phyloP scores from a whole-genome alignment of 1,140 invertebrate genomes.

The Hyposmocoma kahamanoa region DNA sequence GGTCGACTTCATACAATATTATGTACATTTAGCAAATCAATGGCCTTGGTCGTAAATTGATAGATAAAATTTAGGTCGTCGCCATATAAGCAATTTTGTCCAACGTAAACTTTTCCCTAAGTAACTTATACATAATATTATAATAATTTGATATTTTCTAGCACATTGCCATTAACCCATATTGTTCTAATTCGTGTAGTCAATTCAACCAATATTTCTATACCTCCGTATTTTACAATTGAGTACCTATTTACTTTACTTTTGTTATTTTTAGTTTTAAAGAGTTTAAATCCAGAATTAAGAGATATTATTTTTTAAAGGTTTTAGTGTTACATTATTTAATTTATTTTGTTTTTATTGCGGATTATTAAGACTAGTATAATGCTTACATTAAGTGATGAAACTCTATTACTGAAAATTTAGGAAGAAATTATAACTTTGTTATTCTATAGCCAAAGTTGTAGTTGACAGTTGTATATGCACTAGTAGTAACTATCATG shows the following conservation, averaged over 20 bases:
- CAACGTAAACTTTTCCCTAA: neutral
- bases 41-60: no score
- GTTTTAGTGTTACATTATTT: slow-evolving; percentile 38
- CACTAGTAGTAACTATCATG: slow-evolving; percentile 12
- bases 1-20: no score
- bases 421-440: slow-evolving; percentile 3
- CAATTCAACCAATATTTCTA: no score
- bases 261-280: slow-evolving; percentile 61
- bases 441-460: slow-evolving; percentile 18
- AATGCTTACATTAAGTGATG: slow-evolving; percentile 1
- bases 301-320: slow-evolving; percentile 58
- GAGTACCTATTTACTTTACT: slow-evolving; percentile 40
- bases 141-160: no score
- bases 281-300: slow-evolving; percentile 61
- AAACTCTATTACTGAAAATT: slow-evolving; percentile 1
- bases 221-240: no score
- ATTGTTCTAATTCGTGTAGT: no score
- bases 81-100: neutral
- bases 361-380: slow-evolving; percentile 1
- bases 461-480: neutral
- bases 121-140: neutral
- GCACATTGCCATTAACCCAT: no score
- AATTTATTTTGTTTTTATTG: slow-evolving; percentile 55
- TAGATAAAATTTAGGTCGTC: no score
- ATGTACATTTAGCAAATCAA: no score